phyloP scores from a whole-genome alignment of 1,140 invertebrate species.

The Aphidius ervi region DNA sequence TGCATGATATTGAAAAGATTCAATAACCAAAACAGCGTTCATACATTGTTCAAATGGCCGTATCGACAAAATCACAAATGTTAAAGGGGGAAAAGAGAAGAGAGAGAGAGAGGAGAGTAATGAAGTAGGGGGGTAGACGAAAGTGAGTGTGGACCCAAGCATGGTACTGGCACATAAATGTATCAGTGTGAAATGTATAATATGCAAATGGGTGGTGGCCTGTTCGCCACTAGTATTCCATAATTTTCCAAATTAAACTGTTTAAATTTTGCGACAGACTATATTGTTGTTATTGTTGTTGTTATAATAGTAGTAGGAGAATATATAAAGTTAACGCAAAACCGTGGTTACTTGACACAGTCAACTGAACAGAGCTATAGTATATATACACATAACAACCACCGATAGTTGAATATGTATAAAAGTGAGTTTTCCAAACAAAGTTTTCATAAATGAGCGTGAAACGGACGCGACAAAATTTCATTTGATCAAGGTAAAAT shows the following conservation, averaged over 20 bases:
- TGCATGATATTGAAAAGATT: no score
- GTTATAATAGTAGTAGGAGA: constrained; percentile 5
- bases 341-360: constrained; percentile 1
- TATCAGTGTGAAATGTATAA: constrained; percentile 1
- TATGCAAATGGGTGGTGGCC: constrained; percentile 14
- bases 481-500: no score
- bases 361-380: constrained; percentile 14
- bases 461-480: no score
- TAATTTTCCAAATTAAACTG: constrained; percentile 29
- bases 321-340: no score
- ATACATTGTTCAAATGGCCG: no score
- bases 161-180: not conserved
- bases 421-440: constrained; percentile 25
- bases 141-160: no score
- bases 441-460: constrained; percentile 25
- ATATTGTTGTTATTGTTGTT: constrained; percentile 25
- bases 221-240: not conserved
- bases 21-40: no score
- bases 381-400: no score
- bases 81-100: no score
- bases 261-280: constrained; percentile 18
- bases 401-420: constrained; percentile 26
- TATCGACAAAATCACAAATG: no score
- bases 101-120: no score
- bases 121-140: no score